Conservation (phyloP, 2,888 invertebrate genomes). For the Eumacrocentrus americanus region DNA sequence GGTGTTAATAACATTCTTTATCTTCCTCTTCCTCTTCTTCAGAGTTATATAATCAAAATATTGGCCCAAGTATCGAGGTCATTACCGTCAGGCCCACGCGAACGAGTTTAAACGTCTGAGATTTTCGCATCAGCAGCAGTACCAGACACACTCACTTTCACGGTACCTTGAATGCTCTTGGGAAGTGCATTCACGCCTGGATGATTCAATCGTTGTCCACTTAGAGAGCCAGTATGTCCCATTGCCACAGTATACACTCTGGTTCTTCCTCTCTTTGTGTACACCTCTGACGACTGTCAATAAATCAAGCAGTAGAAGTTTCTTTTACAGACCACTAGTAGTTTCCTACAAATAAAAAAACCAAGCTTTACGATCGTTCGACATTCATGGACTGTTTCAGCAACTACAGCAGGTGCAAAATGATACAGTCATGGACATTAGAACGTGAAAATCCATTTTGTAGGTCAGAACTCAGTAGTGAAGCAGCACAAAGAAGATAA, state of each 20-base stretch:
- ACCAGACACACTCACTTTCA: too few relatives aligned
- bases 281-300: background rate
- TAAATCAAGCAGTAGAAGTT: too few relatives aligned
- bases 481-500: too few relatives aligned
- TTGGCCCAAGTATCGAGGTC: conserved; percentile 7
- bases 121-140: too few relatives aligned
- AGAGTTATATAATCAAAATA: conserved; percentile 15
- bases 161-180: conserved; percentile 1
- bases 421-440: too few relatives aligned
- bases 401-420: too few relatives aligned
- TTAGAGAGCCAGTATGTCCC: background rate
- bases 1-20: background rate
- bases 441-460: too few relatives aligned
- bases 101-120: conserved; percentile 12
- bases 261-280: background rate
- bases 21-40: background rate
- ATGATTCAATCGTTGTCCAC: conserved; percentile 4
- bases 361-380: too few relatives aligned
- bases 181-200: background rate
- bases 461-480: too few relatives aligned
- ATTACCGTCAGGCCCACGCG: conserved; percentile 20
- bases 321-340: too few relatives aligned
- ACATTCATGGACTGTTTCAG: too few relatives aligned
- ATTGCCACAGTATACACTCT: background rate
- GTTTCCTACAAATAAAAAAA: background rate